phyloP scores from a whole-genome alignment of 2,797 vertebrate genomes.

The Tenualosa ilisha region DNA sequence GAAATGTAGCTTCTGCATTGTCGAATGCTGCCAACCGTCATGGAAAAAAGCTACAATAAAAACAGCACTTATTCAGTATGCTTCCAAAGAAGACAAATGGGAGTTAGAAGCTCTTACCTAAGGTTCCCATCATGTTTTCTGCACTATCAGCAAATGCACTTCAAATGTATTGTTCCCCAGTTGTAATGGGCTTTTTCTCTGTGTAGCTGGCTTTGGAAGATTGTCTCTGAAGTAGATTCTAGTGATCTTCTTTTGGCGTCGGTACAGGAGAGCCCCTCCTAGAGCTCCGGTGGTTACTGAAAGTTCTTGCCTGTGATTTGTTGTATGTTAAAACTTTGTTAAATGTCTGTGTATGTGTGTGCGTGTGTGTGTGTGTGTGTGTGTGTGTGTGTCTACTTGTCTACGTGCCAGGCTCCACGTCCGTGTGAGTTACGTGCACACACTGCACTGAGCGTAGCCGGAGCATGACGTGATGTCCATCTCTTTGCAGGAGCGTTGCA shows the following conservation, averaged over 20 bases:
- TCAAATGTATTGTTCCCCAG: constrained; percentile 15
- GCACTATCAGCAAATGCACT: neutral
- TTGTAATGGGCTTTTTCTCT: neutral
- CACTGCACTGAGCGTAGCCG: neutral
- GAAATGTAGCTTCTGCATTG: neutral
- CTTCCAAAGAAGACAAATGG: neutral
- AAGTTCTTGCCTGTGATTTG: constrained; percentile 13
- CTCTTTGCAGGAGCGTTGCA: constrained; percentile 87
- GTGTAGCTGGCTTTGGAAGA: neutral
- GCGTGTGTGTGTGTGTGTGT: constrained; percentile 8
- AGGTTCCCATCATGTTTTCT: constrained; percentile 19
- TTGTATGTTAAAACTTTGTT: constrained; percentile 19
- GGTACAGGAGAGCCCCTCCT: constrained; percentile 5
- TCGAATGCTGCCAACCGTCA: neutral
- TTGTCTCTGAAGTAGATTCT: constrained; percentile 1
- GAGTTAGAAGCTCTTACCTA: neutral
- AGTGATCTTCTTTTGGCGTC: neutral
- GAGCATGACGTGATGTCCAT: constrained; percentile 36
- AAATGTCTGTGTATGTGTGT: constrained; percentile 33
- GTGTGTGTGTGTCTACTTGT: constrained; percentile 34
- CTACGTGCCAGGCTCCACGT: neutral
- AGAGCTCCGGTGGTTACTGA: neutral
- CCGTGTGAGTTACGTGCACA: neutral
- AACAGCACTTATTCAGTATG: neutral
- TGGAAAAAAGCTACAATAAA: too few relatives aligned